These are phyloP conservation scores for Aurelia sp. DNA, from an alignment of 30 jellyfish, hydroid and myxozoan species.

Conservation along the genomic window DNA sequence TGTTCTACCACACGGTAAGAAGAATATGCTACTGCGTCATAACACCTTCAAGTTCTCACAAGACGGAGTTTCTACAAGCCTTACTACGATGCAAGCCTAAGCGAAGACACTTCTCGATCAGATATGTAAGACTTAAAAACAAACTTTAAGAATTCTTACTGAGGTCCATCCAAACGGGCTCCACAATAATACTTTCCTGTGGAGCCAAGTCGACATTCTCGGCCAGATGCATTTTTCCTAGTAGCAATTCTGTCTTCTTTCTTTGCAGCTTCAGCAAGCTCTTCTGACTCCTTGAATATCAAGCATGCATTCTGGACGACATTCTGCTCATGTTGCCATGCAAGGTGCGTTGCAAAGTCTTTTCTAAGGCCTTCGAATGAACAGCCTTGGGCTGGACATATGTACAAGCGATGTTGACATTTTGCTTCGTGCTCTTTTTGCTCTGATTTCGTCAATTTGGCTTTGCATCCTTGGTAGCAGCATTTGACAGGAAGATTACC, in stretches of 20 bases:
- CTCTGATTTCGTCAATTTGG: slow-evolving; percentile 56
- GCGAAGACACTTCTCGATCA: too few relatives aligned
- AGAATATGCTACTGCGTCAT: too few relatives aligned
- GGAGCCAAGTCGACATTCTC: slow-evolving; percentile 74
- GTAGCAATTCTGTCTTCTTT: slow-evolving; percentile 28
- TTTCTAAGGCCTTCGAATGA: slow-evolving; percentile 27
- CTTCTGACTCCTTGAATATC: neutral
- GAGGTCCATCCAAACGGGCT: slow-evolving; percentile 24
- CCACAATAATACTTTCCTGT: slow-evolving; percentile 86
- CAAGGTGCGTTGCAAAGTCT: slow-evolving; percentile 64
- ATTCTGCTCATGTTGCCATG: slow-evolving; percentile 28
- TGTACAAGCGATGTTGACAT: slow-evolving; percentile 42
- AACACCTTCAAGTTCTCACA: too few relatives aligned
- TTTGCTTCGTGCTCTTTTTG: slow-evolving; percentile 48
- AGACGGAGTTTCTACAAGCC: too few relatives aligned
- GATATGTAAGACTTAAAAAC: too few relatives aligned
- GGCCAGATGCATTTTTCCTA: slow-evolving; percentile 40
- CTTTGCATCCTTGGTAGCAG: slow-evolving; percentile 63
- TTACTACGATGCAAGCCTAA: too few relatives aligned
- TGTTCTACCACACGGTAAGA: too few relatives aligned
- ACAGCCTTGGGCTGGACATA: slow-evolving; percentile 67
- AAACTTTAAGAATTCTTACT: neutral
- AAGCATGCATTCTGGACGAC: slow-evolving; percentile 26
- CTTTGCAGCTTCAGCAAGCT: neutral
- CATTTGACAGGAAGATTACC: slow-evolving; percentile 66